Conservation (phyloP, 2,888 invertebrate species). For the Andrena haemorrhoa region DNA sequence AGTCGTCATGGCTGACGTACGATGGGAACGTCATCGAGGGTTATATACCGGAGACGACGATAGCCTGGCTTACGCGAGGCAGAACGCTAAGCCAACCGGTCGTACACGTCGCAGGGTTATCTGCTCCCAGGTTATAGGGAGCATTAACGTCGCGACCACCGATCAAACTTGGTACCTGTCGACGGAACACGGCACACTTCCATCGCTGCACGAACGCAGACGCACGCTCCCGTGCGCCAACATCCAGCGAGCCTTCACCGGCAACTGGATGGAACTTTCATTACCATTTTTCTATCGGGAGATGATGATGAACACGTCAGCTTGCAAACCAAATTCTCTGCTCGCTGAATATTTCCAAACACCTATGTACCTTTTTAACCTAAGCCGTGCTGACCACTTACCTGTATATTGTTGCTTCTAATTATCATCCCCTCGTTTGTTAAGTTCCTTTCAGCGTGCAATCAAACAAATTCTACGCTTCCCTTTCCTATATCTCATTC, state of each 20-base stretch:
- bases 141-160: slow-evolving; percentile 57
- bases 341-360: no score
- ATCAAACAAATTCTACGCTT: no score
- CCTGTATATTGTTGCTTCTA: no score
- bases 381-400: no score
- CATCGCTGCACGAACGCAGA: slow-evolving; percentile 35
- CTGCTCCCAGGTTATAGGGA: slow-evolving; percentile 64
- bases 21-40: slow-evolving; percentile 38
- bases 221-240: slow-evolving; percentile 55
- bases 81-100: slow-evolving; percentile 34
- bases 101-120: slow-evolving; percentile 49
- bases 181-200: slow-evolving; percentile 60
- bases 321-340: slow-evolving; percentile 1
- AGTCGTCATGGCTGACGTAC: slow-evolving; percentile 23
- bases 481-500: no score
- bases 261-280: slow-evolving; percentile 57
- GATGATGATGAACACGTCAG: slow-evolving; percentile 20
- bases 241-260: slow-evolving; percentile 35
- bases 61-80: slow-evolving; percentile 2
- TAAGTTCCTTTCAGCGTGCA: no score
- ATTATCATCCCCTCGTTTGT: no score
- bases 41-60: not conserved
- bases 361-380: no score
- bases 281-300: slow-evolving; percentile 60
- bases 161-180: slow-evolving; percentile 60